phyloP scores from a whole-genome alignment of 2,797 vertebrate species.

The Rhynchonycteris naso region DNA sequence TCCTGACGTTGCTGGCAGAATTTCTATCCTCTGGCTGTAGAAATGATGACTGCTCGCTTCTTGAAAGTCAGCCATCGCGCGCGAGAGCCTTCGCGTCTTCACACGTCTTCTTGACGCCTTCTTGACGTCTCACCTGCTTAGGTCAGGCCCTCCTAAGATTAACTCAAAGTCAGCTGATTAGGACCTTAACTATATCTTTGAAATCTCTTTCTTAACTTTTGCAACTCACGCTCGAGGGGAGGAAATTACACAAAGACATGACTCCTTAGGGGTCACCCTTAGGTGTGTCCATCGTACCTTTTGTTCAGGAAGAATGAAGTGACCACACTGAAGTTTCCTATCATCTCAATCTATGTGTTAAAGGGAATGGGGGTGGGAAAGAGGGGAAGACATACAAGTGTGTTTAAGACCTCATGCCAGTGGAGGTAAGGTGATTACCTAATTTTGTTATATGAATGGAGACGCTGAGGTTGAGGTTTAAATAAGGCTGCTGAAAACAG shows the following conservation, averaged over 20 bases:
- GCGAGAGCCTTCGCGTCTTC: background rate
- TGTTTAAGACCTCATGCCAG: background rate
- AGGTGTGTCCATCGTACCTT: accelerated
- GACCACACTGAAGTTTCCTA: background rate
- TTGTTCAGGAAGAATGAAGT: background rate
- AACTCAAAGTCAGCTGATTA: background rate
- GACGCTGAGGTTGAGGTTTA: background rate
- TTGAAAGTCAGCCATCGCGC: background rate
- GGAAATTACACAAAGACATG: background rate
- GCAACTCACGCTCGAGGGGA: background rate
- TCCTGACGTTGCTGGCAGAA: background rate
- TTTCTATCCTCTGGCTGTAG: background rate
- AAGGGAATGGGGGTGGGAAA: background rate
- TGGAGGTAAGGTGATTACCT: background rate
- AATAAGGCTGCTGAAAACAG: background rate
- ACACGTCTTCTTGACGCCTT: too few relatives aligned
- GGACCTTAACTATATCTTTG: background rate
- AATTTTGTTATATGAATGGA: background rate
- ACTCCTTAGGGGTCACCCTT: background rate
- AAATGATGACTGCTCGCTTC: background rate
- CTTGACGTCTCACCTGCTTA: background rate
- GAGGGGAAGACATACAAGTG: background rate
- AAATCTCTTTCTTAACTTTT: background rate
- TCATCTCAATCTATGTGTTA: background rate
- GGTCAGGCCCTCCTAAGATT: background rate